phyloP scores from a whole-genome alignment of 1,140 invertebrate genomes.

The Aphaenogaster ashmeadi region DNA sequence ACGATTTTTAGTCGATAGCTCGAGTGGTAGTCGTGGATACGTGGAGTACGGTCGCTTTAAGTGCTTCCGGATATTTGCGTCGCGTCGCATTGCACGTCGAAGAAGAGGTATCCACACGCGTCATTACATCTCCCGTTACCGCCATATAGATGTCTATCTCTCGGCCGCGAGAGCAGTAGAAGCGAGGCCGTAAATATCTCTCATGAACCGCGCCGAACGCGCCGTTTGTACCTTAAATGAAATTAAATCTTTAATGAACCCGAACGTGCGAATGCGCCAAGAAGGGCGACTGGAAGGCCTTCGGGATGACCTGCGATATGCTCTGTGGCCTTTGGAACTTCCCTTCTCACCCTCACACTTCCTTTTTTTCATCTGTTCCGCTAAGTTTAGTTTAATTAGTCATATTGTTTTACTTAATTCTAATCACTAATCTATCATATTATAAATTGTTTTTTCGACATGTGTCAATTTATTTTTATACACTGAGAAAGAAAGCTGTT shows the following conservation, averaged over 20 bases:
- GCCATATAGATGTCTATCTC: conserved; percentile 13
- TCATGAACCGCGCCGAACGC: conserved; percentile 41
- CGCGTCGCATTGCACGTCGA: conserved; percentile 13
- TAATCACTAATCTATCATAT: background rate
- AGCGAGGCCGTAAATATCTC: conserved; percentile 48
- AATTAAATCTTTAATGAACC: conserved; percentile 63
- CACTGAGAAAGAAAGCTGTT: too few species aligned
- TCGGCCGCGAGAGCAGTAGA: background rate
- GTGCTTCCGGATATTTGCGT: conserved; percentile 58
- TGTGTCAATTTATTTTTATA: background rate
- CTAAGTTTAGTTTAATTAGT: background rate
- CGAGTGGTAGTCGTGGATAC: background rate
- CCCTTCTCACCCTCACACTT: background rate
- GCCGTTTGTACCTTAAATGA: conserved; percentile 21
- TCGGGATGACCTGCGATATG: background rate
- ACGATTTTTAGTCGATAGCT: conserved; percentile 44
- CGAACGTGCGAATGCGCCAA: conserved; percentile 15
- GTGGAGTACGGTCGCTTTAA: conserved; percentile 31
- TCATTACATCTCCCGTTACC: conserved; percentile 43
- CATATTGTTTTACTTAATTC: background rate
- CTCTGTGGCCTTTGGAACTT: background rate
- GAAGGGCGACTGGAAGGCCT: background rate
- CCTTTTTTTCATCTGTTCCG: background rate
- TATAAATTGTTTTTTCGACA: background rate
- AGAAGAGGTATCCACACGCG: conserved; percentile 34